Evolutionary conservation across 2,888 invertebrate genomes (phyloP), one percentile per base, ranked within the genome.

Genomic region (Ennomos erosarius): DNA sequence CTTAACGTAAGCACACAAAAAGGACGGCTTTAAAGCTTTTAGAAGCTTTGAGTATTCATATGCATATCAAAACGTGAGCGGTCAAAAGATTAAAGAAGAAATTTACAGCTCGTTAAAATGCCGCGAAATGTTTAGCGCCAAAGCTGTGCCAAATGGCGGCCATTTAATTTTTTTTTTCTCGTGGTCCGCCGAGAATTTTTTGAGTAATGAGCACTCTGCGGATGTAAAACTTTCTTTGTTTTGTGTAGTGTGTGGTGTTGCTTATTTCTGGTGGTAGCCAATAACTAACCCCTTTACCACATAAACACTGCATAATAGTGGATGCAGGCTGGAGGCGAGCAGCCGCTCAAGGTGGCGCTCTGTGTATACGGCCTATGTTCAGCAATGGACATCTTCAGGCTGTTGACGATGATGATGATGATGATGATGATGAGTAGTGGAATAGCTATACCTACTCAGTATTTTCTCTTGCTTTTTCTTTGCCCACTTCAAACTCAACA

Each of bases 41-140:
- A 34, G 6, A 16, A 8, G 13, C 16, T 16, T 38, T 8, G n/a
- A 9, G 26, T 9, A 52, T 47, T 47, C 51, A 42, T 49, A 38
- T 47, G 33, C 26, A 35, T 43, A 45, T 49, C 53, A 58, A 57
- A 64, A 60, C 54, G 53, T 55, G 56, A 55, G 40, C 60, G 59
- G 59, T 57, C 57, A 64, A 64, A 61, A 66, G 56, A 68, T 61
- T 61, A 61, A 64, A 64, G 45, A 58, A 53, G 50, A 54, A 60
- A 65, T 66, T 66, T 52, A 48, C 60, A 52, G 63, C 46, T 63
- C 65, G 59, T 66, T 59, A 65, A 65, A 65, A 68, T 52, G 49
- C 52, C 59, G 48, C 52, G 47, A 46, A 48, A 59, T 60, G 50
- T 55, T 63, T 57, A 49, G 61, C 63, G 47, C 46, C 48, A 52